phyloP scores from a whole-genome alignment of 2,888 invertebrate genomes.

The Pyrrhia umbra region DNA sequence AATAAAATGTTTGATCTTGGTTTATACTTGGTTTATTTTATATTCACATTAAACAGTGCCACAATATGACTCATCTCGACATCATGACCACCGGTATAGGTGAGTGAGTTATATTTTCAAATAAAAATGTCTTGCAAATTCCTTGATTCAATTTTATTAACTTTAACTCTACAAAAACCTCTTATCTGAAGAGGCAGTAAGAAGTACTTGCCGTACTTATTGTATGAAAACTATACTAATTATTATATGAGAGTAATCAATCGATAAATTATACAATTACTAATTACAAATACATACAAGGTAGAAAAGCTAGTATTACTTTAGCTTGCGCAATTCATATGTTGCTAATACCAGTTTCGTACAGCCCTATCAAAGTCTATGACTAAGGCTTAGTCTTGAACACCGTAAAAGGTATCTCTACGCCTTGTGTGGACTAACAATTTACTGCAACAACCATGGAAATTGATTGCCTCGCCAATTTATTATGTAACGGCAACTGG shows the following conservation, averaged over 20 bases:
- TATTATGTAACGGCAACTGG: slow-evolving; percentile 58
- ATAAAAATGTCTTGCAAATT: too few species aligned
- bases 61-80: too few species aligned
- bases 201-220: too few species aligned
- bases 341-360: slow-evolving; percentile 47
- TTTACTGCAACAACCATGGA: slow-evolving; percentile 63
- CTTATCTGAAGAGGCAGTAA: neutral
- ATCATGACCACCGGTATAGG: too few species aligned
- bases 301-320: slow-evolving; percentile 27
- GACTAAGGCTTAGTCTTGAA: slow-evolving; percentile 63
- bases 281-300: slow-evolving; percentile 20
- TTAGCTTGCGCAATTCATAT: slow-evolving; percentile 41
- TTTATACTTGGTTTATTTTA: too few species aligned
- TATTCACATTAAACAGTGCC: too few species aligned
- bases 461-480: slow-evolving; percentile 69
- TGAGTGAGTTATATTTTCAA: too few species aligned
- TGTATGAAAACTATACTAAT: slow-evolving; percentile 15
- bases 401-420: slow-evolving; percentile 72
- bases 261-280: slow-evolving; percentile 24
- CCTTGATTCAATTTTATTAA: too few species aligned
- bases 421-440: slow-evolving; percentile 68
- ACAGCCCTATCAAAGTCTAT: slow-evolving; percentile 34
- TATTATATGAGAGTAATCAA: slow-evolving; percentile 4
- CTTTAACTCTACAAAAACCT: neutral
- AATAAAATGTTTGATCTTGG: too few species aligned